A percentile compares a stretch with the other conserved stretches of the same genome.
Evolutionary conservation across 1,140 invertebrate species (phyloP).

Genomic region (Melipona quadrifasciata): DNA sequence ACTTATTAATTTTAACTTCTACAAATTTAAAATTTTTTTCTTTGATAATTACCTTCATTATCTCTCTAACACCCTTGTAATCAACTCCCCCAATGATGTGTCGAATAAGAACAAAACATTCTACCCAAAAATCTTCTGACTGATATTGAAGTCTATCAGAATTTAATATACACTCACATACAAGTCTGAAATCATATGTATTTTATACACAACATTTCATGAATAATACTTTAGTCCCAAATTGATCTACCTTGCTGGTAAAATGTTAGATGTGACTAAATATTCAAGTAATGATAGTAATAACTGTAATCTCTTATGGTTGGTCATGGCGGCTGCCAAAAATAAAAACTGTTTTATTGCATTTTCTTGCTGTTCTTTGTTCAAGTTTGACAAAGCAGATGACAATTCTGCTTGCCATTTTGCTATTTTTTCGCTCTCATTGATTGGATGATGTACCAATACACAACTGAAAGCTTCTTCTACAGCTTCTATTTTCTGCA

Average conservation of each 20-base stretch:
- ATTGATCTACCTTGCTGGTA: conserved; percentile 84
- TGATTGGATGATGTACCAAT: conserved; percentile 87
- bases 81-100: conserved; percentile 94
- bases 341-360: conserved; percentile 87
- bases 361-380: conserved; percentile 87
- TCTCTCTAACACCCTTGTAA: conserved; percentile 96
- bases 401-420: conserved; percentile 86
- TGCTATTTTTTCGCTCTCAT: conserved; percentile 85
- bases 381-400: conserved; percentile 80
- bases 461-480: conserved; percentile 94
- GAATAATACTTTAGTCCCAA: neutral
- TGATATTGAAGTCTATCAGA: conserved; percentile 90
- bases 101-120: conserved; percentile 92
- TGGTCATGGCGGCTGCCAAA: conserved; percentile 86
- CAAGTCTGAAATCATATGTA: conserved; percentile 83
- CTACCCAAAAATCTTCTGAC: conserved; percentile 92
- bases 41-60: conserved; percentile 89
- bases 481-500: conserved; percentile 90
- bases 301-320: conserved; percentile 87
- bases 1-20: conserved; percentile 1
- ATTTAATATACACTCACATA: conserved; percentile 92
- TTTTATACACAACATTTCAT: neutral
- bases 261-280: conserved; percentile 86
- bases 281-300: conserved; percentile 88
- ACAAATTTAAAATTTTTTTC: neutral